Conservation (phyloP, 1,140 invertebrate genomes). For the Macrocentrus cingulum region DNA sequence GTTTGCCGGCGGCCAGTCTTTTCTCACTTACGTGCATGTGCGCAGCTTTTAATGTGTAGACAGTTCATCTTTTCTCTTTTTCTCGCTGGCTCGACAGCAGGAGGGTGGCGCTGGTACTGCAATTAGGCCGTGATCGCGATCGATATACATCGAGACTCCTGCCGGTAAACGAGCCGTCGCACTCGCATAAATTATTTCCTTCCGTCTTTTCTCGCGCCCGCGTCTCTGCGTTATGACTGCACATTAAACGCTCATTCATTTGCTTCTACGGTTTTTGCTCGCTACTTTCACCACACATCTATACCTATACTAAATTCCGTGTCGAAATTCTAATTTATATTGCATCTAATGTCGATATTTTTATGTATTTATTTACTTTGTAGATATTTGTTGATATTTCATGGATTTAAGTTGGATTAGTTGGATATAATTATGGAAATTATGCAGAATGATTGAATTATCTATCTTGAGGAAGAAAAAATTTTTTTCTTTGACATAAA, state of each 20-base stretch:
- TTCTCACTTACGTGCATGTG: slow-evolving; percentile 8
- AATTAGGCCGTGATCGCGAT: slow-evolving; percentile 30
- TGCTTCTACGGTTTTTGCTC: too few relatives aligned
- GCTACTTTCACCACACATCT: too few relatives aligned
- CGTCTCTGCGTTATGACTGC: slow-evolving; percentile 16
- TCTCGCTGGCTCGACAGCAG: background rate
- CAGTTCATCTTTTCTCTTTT: slow-evolving; percentile 1
- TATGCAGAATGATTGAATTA: background rate
- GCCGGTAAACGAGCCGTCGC: slow-evolving; percentile 9
- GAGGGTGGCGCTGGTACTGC: slow-evolving; percentile 18
- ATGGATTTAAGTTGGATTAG: background rate
- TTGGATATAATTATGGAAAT: too few relatives aligned
- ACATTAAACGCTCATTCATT: slow-evolving; percentile 17
- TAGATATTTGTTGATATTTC: background rate
- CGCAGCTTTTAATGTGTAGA: slow-evolving; percentile 11
- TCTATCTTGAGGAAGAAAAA: too few relatives aligned
- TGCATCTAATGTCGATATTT: background rate
- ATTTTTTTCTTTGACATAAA: too few relatives aligned
- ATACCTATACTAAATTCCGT: too few relatives aligned
- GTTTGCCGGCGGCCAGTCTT: slow-evolving; percentile 14
- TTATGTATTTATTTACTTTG: background rate
- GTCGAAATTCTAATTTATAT: too few relatives aligned
- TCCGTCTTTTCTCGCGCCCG: slow-evolving; percentile 11
- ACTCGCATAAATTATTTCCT: slow-evolving; percentile 18
- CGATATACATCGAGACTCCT: slow-evolving; percentile 18